These are phyloP conservation scores for Echinarachnius parma DNA, from an alignment of 53 echinoderm and acorn worm species.

Conservation along the genomic window DNA sequence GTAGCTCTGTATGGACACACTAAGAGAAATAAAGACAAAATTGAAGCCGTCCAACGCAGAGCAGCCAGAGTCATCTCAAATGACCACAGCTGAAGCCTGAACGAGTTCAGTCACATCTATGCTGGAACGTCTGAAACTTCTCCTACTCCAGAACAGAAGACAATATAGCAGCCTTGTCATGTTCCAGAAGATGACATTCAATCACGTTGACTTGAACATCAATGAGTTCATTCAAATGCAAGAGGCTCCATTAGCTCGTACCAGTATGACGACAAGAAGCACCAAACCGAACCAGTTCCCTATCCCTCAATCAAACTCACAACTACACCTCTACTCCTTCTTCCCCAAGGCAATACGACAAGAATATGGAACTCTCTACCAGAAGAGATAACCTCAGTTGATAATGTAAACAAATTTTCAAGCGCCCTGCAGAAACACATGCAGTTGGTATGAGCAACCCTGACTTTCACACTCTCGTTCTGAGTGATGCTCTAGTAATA, in stretches of 20 bases:
- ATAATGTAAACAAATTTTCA: too few species aligned
- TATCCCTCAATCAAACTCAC: not conserved
- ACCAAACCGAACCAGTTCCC: slow-evolving; percentile 1
- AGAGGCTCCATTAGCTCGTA: not conserved
- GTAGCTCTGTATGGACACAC: slow-evolving; percentile 31
- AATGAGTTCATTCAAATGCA: slow-evolving; percentile 1
- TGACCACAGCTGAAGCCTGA: slow-evolving; percentile 10
- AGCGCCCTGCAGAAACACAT: too few species aligned
- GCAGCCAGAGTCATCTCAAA: slow-evolving; percentile 30
- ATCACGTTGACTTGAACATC: slow-evolving; percentile 19
- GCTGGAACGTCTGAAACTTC: slow-evolving; percentile 21
- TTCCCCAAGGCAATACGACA: slow-evolving; percentile 6
- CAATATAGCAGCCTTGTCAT: slow-evolving; percentile 7
- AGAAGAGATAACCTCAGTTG: not conserved
- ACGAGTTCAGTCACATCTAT: slow-evolving; percentile 45
- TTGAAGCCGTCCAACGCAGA: slow-evolving; percentile 41
- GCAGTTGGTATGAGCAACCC: too few species aligned
- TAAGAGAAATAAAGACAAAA: slow-evolving; percentile 14
- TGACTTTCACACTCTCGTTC: too few species aligned
- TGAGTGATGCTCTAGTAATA: too few species aligned
- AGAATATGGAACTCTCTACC: not conserved
- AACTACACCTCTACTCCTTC: slow-evolving; percentile 2
- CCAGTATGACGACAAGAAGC: slow-evolving; percentile 4
- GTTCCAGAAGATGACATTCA: slow-evolving; percentile 4
- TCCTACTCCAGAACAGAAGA: slow-evolving; percentile 11